Base-by-base conservation (phyloP, 2,888 invertebrate genomes). In the Amphipyra tragopoginis region DNA sequence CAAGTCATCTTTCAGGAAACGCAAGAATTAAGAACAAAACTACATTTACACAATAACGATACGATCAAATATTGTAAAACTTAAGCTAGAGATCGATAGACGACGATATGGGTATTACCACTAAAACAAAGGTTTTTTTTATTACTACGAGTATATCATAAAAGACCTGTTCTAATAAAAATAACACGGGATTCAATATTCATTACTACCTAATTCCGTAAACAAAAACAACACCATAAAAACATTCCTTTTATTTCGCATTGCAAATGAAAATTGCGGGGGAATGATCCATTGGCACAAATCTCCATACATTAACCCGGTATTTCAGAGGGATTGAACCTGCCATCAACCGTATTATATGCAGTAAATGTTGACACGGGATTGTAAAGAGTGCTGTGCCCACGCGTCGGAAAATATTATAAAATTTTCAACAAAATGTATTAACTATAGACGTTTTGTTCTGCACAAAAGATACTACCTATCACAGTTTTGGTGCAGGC, bases 201-300 rank as follows among this genome's bases (percentile, higher is more conserved):
- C 59, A 65, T 42, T 39, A 70, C 21, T 42, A 49, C 34, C 43
- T 57, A 48, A 69, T 61, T 45, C 55, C 14, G 47, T 54, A 65
- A 60, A 58, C 52, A 42, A 63, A 60, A 66, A 58, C 60, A 68
- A 57, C 57, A 36, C 40, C 54, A 58, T 66, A 58, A 74, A 74
- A 60, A 58, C 45, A 53, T 63, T 61, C 49, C 21, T 40, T 60
- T 55, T 59, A 65, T 69, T 59, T 34, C 56, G 40, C 42, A 69
- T 52, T 69, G 13, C 56, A 56, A 57, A 62, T 69, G 52, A 65
- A 63, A 69, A 63, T 51, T 45, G 59, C 54, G 47, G 58, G 63
- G 38, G 61, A 72, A 72, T 58, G 73, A 72, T 70, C 50, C 66
- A 66, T 70, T 61, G 55, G 57, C 57, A 66, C 63, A 66, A 74